phyloP scores from a whole-genome alignment of 2,113 vertebrate species.

The Sinocyclocheilus maitianheensis region DNA sequence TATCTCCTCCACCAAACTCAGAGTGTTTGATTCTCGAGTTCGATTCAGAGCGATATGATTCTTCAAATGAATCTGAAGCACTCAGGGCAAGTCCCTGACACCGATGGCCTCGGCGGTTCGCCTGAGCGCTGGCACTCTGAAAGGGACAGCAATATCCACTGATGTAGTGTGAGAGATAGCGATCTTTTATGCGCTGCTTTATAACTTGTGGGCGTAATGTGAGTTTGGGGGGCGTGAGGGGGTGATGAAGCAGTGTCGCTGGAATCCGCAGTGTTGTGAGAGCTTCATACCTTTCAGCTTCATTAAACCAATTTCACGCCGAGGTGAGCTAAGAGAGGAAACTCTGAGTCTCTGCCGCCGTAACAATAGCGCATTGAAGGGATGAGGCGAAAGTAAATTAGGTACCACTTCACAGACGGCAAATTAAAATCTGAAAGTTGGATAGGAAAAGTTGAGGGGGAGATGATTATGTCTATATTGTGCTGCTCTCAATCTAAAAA shows the following conservation, averaged over 20 bases:
- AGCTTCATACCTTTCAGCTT: constrained; percentile 99
- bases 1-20: constrained; percentile 34
- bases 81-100: constrained; percentile 75
- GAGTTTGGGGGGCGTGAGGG: constrained; percentile 72
- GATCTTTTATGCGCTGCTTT: constrained; percentile 95
- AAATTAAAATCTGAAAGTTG: constrained; percentile 87
- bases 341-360: constrained; percentile 87
- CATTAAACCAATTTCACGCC: constrained; percentile 99
- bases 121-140: constrained; percentile 71
- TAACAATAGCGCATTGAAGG: constrained; percentile 99
- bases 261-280: constrained; percentile 97
- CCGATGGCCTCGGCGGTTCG: constrained; percentile 44
- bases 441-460: constrained; percentile 81
- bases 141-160: constrained; percentile 90
- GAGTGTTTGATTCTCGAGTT: not conserved
- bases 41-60: not conserved
- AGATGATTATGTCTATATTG: constrained; percentile 86
- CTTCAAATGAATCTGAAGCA: constrained; percentile 63
- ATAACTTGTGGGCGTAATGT: constrained; percentile 94
- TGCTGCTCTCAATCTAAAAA: constrained; percentile 75
- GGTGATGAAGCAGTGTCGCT: constrained; percentile 91
- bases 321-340: constrained; percentile 99
- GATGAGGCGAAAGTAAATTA: constrained; percentile 99
- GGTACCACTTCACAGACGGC: constrained; percentile 97
- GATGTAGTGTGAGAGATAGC: constrained; percentile 95